Conservation (phyloP, 2,888 invertebrate species). For the Limenitis arthemis region DNA sequence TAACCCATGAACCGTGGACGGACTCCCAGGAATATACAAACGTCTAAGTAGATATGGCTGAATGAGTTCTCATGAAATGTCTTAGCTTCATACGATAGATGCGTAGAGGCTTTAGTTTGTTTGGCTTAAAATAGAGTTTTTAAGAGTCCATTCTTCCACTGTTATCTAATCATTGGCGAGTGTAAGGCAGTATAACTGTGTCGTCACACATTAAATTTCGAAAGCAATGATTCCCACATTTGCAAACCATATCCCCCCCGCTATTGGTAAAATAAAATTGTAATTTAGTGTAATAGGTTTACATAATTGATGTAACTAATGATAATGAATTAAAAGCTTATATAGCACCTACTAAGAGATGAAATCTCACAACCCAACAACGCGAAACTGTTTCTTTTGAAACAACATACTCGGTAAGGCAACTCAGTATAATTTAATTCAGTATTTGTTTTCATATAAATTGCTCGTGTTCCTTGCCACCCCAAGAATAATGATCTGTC, state of each 20-base stretch:
- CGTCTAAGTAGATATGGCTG: not conserved
- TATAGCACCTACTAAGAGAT: conserved; percentile 1
- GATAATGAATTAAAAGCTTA: not conserved
- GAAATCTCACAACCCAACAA: conserved; percentile 3
- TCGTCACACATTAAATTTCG: not conserved
- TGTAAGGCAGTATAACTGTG: conserved; percentile 1
- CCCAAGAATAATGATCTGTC: conserved; percentile 16
- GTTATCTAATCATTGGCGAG: not conserved
- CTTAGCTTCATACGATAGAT: conserved; percentile 7
- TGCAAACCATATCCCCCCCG: conserved; percentile 2
- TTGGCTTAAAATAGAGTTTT: not conserved
- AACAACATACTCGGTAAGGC: not conserved
- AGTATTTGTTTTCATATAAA: conserved; percentile 14
- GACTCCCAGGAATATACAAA: not conserved
- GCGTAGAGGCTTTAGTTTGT: conserved; percentile 7
- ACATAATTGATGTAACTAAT: not conserved
- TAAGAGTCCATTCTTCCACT: not conserved
- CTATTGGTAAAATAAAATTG: conserved; percentile 4
- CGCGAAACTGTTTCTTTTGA: not conserved
- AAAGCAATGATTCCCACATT: not conserved
- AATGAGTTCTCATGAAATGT: conserved; percentile 6
- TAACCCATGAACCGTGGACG: not conserved
- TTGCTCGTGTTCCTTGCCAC: conserved; percentile 6
- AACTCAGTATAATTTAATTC: conserved; percentile 12
- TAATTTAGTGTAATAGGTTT: conserved; percentile 8